These are phyloP conservation scores for Hippasteria phrygiana DNA, from an alignment of 53 echinoderm and acorn worm species.

Conservation along the genomic window DNA sequence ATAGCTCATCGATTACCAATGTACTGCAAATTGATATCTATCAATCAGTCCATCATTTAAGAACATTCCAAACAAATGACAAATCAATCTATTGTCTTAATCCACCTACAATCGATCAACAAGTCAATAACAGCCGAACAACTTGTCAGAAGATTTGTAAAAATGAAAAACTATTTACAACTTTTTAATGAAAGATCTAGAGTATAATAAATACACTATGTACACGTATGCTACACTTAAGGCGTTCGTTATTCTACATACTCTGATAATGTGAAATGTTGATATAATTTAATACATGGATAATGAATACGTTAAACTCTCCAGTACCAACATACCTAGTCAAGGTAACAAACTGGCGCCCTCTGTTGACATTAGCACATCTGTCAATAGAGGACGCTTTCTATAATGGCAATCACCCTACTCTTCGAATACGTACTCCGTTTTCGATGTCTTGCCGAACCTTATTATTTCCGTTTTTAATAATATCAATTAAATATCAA, in stretches of 20 bases:
- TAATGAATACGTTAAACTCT: conserved; percentile 53
- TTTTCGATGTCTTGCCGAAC: no score
- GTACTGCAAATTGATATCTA: background rate
- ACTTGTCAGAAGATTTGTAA: background rate
- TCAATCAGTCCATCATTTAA: conserved; percentile 8
- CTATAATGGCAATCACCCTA: background rate
- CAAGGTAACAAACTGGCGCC: background rate
- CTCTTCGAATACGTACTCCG: no score
- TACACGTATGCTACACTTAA: conserved; percentile 53
- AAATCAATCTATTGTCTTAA: background rate
- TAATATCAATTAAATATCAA: no score
- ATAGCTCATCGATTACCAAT: background rate
- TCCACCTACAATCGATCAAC: background rate
- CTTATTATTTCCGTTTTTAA: no score
- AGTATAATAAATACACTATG: conserved; percentile 49
- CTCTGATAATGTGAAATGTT: conserved; percentile 7
- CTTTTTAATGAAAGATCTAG: conserved; percentile 48
- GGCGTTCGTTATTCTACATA: conserved; percentile 28
- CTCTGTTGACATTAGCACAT: background rate
- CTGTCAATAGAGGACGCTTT: conserved; percentile 6
- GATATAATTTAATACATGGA: background rate
- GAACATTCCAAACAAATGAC: background rate
- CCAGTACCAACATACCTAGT: conserved; percentile 42
- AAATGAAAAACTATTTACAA: conserved; percentile 1
- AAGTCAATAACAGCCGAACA: background rate